Conservation (phyloP, 2,113 vertebrate genomes). For the Sterna hirundo region DNA sequence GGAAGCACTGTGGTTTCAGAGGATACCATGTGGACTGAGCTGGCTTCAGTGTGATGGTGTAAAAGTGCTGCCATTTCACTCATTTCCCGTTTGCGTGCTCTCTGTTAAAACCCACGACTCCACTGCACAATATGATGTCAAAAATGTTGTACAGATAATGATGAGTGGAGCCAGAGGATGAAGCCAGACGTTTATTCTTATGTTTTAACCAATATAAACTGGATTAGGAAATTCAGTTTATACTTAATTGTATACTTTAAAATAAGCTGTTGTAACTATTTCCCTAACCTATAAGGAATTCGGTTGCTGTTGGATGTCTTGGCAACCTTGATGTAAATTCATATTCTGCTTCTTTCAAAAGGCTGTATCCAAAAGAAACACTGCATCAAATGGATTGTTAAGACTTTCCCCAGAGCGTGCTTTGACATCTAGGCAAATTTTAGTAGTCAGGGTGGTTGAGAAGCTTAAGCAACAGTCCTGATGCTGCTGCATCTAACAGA, state of each 20-base stretch:
- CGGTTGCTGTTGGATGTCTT: not conserved
- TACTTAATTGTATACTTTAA: not conserved
- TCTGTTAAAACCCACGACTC: not conserved
- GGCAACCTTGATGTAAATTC: not conserved
- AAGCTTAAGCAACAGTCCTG: not conserved
- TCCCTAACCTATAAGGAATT: not conserved
- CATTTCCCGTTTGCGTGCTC: not conserved
- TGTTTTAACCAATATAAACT: not conserved
- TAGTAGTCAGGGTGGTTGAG: not conserved
- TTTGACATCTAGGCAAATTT: not conserved
- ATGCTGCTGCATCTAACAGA: not conserved
- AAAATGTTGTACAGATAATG: slow-evolving; percentile 2
- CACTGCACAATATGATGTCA: not conserved
- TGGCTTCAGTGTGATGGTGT: not conserved
- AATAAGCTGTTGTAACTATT: not conserved
- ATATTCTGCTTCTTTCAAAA: not conserved
- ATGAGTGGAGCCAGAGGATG: not conserved
- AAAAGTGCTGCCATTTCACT: not conserved
- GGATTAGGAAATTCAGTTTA: slow-evolving; percentile 24
- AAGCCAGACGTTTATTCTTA: not conserved
- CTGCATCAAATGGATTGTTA: not conserved
- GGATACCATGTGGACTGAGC: rapidly evolving
- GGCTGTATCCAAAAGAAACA: not conserved
- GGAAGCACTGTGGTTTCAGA: not conserved
- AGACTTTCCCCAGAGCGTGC: not conserved